A percentile compares a stretch with the other conserved stretches of the same genome.
phyloP scores from a whole-genome alignment of 2,113 vertebrate species.

The Mellivora capensis region DNA sequence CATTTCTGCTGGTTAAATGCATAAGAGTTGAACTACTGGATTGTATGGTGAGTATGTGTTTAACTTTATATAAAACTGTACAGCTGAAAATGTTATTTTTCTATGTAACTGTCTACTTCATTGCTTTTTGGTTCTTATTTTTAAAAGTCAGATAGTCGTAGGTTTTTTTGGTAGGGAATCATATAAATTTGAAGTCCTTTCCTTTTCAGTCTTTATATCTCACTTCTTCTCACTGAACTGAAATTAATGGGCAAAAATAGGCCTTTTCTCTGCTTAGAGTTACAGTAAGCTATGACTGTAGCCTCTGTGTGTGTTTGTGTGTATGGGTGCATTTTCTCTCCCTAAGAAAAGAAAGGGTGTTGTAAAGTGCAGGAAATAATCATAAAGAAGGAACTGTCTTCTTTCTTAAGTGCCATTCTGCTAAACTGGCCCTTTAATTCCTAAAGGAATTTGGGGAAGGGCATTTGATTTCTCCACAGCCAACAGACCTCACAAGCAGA shows the following conservation, averaged over 20 bases:
- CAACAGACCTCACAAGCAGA: neutral
- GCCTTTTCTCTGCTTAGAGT: neutral
- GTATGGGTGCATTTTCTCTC: neutral
- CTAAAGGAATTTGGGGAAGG: neutral
- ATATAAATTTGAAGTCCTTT: neutral
- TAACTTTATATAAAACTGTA: neutral
- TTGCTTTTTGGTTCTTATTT: neutral
- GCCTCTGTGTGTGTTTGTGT: neutral
- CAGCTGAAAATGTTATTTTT: constrained; percentile 2
- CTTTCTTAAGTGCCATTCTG: neutral
- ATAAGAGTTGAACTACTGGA: neutral
- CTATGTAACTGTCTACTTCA: neutral
- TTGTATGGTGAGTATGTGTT: neutral
- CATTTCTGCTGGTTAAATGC: constrained; percentile 3
- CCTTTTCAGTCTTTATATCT: neutral
- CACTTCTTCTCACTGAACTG: neutral
- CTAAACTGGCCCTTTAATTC: neutral
- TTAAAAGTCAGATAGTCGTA: neutral
- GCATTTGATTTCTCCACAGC: neutral
- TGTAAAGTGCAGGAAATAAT: constrained; percentile 11
- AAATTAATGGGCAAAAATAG: neutral
- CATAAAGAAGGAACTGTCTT: constrained; percentile 16
- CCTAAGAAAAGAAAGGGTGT: neutral
- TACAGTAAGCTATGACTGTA: neutral
- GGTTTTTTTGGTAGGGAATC: neutral